phyloP scores from a whole-genome alignment of 1,140 invertebrate species.

The Cepaea nemoralis region DNA sequence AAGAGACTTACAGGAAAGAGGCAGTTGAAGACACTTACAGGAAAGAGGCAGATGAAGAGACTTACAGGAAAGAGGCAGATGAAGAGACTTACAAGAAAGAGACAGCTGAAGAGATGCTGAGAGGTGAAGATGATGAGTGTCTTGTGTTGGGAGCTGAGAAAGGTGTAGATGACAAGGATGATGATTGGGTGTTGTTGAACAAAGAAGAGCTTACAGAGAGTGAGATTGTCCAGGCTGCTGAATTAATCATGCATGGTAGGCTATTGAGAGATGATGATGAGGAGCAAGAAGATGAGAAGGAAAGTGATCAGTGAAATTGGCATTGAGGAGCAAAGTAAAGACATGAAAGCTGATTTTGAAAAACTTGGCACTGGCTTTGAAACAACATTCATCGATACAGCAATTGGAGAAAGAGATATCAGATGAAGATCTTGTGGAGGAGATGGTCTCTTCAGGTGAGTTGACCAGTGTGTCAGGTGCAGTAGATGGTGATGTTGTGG shows the following conservation, averaged over 20 bases:
- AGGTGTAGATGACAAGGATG: constrained; percentile 61
- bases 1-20: too few relatives aligned
- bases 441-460: background rate
- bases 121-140: constrained; percentile 1
- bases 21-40: too few relatives aligned
- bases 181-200: constrained; percentile 60
- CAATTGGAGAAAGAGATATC: background rate
- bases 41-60: too few relatives aligned
- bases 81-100: background rate
- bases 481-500: constrained; percentile 1
- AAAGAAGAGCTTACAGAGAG: constrained; percentile 50
- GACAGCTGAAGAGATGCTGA: background rate
- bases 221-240: constrained; percentile 34
- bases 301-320: too few relatives aligned
- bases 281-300: background rate
- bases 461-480: background rate
- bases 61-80: too few relatives aligned
- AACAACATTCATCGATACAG: background rate
- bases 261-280: background rate
- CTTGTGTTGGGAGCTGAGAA: constrained; percentile 44
- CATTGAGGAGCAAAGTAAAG: background rate
- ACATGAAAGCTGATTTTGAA: background rate
- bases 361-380: background rate
- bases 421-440: background rate
- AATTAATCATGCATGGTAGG: background rate